phyloP scores from a whole-genome alignment of 2,113 vertebrate species.

The Chitala chitala region DNA sequence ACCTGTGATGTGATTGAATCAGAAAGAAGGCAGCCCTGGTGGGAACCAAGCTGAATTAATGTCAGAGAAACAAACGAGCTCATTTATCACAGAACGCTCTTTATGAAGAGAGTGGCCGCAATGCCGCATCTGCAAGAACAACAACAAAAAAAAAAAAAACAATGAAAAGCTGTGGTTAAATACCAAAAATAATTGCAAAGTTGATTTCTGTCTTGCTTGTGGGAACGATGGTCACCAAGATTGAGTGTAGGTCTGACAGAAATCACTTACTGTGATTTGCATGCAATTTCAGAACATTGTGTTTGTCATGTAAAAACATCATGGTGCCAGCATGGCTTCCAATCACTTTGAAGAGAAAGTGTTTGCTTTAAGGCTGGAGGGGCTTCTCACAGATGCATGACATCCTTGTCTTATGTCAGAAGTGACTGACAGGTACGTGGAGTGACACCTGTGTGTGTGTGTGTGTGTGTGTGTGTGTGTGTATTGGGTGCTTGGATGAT shows the following conservation, averaged over 20 bases:
- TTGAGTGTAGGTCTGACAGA: neutral
- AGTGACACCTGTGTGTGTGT: too few relatives aligned
- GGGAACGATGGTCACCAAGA: neutral
- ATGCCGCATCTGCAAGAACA: neutral
- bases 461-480: too few relatives aligned
- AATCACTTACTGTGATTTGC: neutral
- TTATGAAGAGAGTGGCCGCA: neutral
- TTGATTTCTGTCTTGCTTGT: neutral
- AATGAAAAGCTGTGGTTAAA: neutral
- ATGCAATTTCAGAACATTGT: neutral
- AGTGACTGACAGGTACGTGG: too few relatives aligned
- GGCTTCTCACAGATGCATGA: too few relatives aligned
- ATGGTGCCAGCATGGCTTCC: neutral
- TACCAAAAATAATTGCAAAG: neutral
- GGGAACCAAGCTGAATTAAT: constrained; percentile 29
- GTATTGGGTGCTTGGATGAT: too few relatives aligned
- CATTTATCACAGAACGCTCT: constrained; percentile 32
- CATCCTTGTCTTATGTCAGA: too few relatives aligned
- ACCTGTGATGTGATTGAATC: constrained; percentile 33
- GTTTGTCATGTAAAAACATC: neutral
- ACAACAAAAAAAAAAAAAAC: neutral
- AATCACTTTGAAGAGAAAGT: constrained; percentile 7
- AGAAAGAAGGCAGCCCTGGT: constrained; percentile 6
- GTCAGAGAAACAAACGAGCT: constrained; percentile 22
- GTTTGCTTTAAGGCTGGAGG: neutral